Percentiles rank a stretch among this genome's conserved stretches.
phyloP scores from a whole-genome alignment of 2,888 invertebrate genomes.

The Allolobophora icterica region DNA sequence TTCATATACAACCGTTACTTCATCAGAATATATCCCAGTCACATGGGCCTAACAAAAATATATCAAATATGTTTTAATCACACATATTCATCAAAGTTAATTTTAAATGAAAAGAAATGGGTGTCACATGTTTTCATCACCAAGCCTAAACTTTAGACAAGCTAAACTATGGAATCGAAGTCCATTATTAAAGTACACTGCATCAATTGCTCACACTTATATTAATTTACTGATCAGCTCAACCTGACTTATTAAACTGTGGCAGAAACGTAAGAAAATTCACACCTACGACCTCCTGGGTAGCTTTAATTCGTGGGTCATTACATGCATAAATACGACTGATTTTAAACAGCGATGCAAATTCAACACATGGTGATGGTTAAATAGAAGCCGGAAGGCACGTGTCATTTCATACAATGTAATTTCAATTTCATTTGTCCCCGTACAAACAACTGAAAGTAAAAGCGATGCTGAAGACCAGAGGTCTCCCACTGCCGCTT shows the following conservation, averaged over 20 bases:
- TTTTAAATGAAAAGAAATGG: neutral
- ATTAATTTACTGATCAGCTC: neutral
- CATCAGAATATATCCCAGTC: conserved; percentile 14
- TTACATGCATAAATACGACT: neutral
- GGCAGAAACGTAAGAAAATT: neutral
- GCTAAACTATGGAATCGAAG: too few relatives aligned
- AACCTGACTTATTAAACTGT: neutral
- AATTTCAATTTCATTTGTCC: conserved; percentile 2
- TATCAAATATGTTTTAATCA: neutral
- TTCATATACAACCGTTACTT: conserved; percentile 20
- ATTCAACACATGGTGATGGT: neutral
- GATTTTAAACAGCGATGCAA: neutral
- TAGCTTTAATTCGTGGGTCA: neutral
- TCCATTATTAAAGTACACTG: neutral
- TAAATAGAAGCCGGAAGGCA: neutral
- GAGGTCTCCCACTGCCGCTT: neutral
- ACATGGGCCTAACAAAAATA: conserved; percentile 8
- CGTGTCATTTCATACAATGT: neutral
- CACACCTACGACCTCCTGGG: neutral
- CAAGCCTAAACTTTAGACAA: too few relatives aligned
- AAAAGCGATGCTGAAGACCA: neutral
- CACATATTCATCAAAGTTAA: neutral
- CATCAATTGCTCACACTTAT: neutral
- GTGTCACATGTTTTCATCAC: too few relatives aligned
- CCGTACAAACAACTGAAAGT: neutral